Evolutionary conservation across 2,888 invertebrate genomes (phyloP).

Genomic region (Ophion costatus): DNA sequence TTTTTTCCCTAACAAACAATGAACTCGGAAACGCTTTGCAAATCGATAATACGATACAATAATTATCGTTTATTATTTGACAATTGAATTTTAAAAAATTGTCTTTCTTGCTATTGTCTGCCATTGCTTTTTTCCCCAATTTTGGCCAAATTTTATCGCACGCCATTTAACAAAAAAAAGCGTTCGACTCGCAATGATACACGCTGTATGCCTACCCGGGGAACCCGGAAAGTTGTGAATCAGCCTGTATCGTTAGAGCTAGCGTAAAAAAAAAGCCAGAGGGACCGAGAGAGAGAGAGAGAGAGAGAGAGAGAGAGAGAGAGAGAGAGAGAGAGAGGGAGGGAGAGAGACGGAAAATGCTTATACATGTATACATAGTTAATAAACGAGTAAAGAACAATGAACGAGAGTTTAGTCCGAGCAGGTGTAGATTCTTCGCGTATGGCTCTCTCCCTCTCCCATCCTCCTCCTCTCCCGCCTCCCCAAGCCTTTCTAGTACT

Average conservation of each 20-base stretch:
- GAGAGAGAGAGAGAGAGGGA: too few species aligned
- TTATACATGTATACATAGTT: constrained; percentile 14
- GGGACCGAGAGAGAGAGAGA: neutral
- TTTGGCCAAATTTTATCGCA: too few species aligned
- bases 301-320: neutral
- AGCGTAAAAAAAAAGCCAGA: constrained; percentile 52
- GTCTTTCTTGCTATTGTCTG: too few species aligned
- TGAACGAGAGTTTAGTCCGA: constrained; percentile 63
- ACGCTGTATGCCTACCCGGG: neutral
- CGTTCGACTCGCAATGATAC: neutral
- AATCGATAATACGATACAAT: too few species aligned
- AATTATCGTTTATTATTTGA: too few species aligned
- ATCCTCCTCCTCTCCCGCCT: neutral
- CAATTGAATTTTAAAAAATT: too few species aligned
- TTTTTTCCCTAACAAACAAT: too few species aligned
- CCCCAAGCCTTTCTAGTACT: neutral
- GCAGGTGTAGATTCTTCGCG: constrained; percentile 57
- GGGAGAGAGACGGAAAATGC: neutral
- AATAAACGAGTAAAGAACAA: constrained; percentile 58
- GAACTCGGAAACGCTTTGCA: too few species aligned
- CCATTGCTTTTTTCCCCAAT: too few species aligned
- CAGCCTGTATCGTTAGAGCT: neutral
- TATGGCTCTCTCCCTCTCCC: constrained; percentile 25
- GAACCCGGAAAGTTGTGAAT: constrained; percentile 11
- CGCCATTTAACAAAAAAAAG: neutral